Evolutionary conservation across 2,888 invertebrate genomes (phyloP).

Genomic region (Euzetes globulus): DNA sequence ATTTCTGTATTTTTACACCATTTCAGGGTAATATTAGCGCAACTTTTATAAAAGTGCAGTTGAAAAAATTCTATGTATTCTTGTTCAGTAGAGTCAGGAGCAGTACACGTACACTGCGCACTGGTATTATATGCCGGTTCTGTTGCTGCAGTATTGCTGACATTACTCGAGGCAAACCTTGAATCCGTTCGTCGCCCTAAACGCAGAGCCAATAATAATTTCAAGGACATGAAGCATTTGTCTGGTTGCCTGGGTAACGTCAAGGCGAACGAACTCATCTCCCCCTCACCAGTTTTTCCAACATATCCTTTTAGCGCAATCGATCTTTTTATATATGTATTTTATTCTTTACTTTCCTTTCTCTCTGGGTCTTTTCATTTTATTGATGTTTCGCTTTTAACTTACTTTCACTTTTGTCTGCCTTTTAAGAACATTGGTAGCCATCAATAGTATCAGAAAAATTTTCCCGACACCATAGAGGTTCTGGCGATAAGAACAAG

Average conservation of each 20-base stretch:
- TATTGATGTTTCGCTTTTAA: neutral
- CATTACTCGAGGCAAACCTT: constrained; percentile 26
- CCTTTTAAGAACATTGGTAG: neutral
- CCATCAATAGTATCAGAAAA: neutral
- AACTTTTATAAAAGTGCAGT: neutral
- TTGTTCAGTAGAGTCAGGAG: neutral
- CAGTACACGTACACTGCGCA: neutral
- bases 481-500: neutral
- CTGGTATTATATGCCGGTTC: neutral
- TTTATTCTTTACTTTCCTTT: neutral
- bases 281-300: neutral
- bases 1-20: no score
- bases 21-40: neutral
- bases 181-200: constrained; percentile 33
- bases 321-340: neutral
- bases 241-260: constrained; percentile 27
- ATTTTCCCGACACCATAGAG: no score
- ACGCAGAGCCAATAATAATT: constrained; percentile 22
- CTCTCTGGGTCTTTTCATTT: neutral
- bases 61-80: neutral
- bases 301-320: constrained; percentile 7
- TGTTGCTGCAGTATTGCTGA: neutral
- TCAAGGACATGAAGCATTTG: constrained; percentile 23
- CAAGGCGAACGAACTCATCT: constrained; percentile 35
- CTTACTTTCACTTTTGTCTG: neutral